phyloP scores from a whole-genome alignment of 2,888 invertebrate genomes.

The Zaprionus lineosus region DNA sequence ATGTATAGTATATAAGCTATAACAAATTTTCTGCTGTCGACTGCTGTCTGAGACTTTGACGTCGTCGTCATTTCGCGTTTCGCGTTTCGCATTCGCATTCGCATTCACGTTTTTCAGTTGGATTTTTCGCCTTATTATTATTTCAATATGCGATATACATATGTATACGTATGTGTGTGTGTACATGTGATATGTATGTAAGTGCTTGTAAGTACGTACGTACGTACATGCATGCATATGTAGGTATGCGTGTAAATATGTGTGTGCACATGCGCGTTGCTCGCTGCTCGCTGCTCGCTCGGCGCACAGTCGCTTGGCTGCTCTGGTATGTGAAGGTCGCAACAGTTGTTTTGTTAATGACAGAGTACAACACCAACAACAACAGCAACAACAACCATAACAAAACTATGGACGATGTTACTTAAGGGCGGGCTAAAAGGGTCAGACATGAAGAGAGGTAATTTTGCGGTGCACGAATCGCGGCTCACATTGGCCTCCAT shows the following conservation, averaged over 20 bases:
- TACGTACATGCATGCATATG: constrained; percentile 20
- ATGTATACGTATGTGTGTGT: neutral
- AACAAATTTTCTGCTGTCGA: constrained; percentile 67
- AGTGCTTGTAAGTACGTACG: constrained; percentile 6
- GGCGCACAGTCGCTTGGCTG: constrained; percentile 78
- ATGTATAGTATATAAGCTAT: constrained; percentile 22
- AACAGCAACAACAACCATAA: constrained; percentile 20
- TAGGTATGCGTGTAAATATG: constrained; percentile 31
- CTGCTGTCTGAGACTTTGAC: constrained; percentile 68
- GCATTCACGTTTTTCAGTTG: constrained; percentile 74
- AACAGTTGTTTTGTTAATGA: constrained; percentile 83
- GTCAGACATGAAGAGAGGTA: neutral
- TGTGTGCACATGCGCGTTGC: constrained; percentile 52
- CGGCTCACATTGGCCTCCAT: constrained; percentile 17
- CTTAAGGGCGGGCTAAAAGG: neutral
- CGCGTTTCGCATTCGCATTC: constrained; percentile 55
- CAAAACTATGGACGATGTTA: constrained; percentile 22
- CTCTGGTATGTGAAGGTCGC: constrained; percentile 83
- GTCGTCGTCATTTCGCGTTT: constrained; percentile 56
- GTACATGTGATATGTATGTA: constrained; percentile 10
- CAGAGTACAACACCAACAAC: constrained; percentile 70
- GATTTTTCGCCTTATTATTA: constrained; percentile 76
- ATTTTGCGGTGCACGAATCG: constrained; percentile 26
- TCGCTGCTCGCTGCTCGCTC: constrained; percentile 42
- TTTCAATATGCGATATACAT: constrained; percentile 62